phyloP scores from a whole-genome alignment of 2,113 vertebrate genomes.

The Ovis aries region ARS-UI_Ramb_v3.0 NC_056067.1:26212001-26212500 shows the following conservation, averaged over 20 bases:
- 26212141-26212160: neutral
- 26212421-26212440: neutral
- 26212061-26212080: neutral
- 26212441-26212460: neutral
- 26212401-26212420: neutral
- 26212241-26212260: neutral
- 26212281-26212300: neutral
- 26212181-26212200: neutral
- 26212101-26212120: constrained; percentile 22
- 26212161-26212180: neutral
- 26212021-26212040: constrained; percentile 30
- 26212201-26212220: neutral
- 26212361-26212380: neutral
- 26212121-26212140: neutral
- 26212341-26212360: neutral
- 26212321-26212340: neutral
- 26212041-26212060: neutral
- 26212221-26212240: neutral
- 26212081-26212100: neutral
- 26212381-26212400: neutral
- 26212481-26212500: neutral
- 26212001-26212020: neutral
- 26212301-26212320: neutral
- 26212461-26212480: neutral
- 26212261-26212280: neutral